A percentile compares a stretch with the other conserved stretches of the same genome.
phyloP scores from a whole-genome alignment of 1,140 invertebrate genomes.

The Asbolus verrucosus region DNA sequence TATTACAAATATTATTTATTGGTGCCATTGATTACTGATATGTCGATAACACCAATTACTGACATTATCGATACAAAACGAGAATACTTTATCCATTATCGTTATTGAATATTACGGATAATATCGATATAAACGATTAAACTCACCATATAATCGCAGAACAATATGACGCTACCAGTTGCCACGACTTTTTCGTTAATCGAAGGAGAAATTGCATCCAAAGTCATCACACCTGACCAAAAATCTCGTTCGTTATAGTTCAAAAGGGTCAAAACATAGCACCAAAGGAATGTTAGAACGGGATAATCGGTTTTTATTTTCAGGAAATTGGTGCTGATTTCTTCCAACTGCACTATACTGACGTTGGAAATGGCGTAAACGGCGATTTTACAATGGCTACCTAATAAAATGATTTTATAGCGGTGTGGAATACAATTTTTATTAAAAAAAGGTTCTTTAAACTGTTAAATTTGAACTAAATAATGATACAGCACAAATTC shows the following conservation, averaged over 20 bases:
- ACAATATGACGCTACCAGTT: slow-evolving; percentile 72
- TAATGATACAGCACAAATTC: no score
- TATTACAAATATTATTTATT: no score
- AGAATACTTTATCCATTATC: no score
- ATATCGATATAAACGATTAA: no score
- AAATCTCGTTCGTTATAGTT: slow-evolving; percentile 73
- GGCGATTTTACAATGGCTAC: slow-evolving; percentile 73
- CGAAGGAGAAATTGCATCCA: slow-evolving; percentile 37
- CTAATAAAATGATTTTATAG: no score
- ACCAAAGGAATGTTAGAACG: slow-evolving; percentile 77
- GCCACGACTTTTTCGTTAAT: slow-evolving; percentile 71
- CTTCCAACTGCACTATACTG: slow-evolving; percentile 53
- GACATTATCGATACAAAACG: no score
- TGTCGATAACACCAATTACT: no score
- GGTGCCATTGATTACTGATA: no score
- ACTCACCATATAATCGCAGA: slow-evolving; percentile 78
- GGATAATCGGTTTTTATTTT: slow-evolving; percentile 69
- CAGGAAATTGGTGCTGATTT: slow-evolving; percentile 72
- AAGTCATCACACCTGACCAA: slow-evolving; percentile 72
- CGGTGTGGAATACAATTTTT: no score
- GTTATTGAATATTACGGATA: no score
- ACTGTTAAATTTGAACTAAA: no score
- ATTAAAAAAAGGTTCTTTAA: no score
- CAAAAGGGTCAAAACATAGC: slow-evolving; percentile 76
- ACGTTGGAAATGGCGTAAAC: slow-evolving; percentile 68